Percentiles rank a stretch among this genome's conserved stretches.
These are phyloP conservation scores for Rosalia funebris DNA, from an alignment of 2,888 invertebrate species.

Conservation along the genomic window DNA sequence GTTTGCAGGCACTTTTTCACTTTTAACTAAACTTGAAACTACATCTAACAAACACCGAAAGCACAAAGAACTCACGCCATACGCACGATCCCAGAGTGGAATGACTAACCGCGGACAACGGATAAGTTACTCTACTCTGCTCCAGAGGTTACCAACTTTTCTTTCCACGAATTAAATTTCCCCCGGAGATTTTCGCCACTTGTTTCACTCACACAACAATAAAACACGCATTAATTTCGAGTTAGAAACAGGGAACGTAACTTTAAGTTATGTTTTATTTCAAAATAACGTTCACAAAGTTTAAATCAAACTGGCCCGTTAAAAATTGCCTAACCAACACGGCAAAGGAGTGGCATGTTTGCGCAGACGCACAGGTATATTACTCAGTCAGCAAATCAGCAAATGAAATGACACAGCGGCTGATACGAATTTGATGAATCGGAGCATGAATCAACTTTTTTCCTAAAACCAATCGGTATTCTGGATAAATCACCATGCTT, in stretches of 20 bases:
- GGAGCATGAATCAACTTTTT: constrained; percentile 20
- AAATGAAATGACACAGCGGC: constrained; percentile 4
- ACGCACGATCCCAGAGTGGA: constrained; percentile 12
- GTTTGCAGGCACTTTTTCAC: constrained; percentile 20
- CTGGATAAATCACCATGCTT: constrained; percentile 3
- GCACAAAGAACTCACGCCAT: constrained; percentile 30
- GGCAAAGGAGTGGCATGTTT: constrained; percentile 23
- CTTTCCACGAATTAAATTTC: background rate
- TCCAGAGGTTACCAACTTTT: constrained; percentile 6
- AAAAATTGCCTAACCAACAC: constrained; percentile 24
- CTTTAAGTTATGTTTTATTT: background rate
- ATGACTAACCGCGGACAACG: constrained; percentile 15
- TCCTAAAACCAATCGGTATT: constrained; percentile 12
- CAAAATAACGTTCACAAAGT: background rate
- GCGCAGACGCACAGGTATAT: constrained; percentile 12
- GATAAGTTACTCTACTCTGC: constrained; percentile 11
- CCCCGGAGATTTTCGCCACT: background rate
- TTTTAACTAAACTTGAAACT: constrained; percentile 24
- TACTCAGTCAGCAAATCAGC: no score
- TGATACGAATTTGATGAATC: constrained; percentile 23
- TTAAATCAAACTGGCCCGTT: constrained; percentile 13
- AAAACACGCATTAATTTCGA: background rate
- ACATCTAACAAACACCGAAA: constrained; percentile 23
- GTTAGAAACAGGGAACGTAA: no score
- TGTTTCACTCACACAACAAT: background rate